Evolutionary conservation across 2,888 invertebrate species (phyloP).

Genomic region (Timandra comae): DNA sequence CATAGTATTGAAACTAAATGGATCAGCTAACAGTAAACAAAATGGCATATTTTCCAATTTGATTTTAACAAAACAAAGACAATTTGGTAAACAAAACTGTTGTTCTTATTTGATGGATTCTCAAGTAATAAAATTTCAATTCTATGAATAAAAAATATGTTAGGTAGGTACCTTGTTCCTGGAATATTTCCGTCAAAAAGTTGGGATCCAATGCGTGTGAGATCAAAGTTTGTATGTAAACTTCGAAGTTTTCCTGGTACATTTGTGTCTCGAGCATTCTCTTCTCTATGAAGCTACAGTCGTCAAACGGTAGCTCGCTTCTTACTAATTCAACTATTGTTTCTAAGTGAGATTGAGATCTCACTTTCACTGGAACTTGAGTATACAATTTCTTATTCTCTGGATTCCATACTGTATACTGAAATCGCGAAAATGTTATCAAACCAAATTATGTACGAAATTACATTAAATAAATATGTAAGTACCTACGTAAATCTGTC

Average conservation of each 20-base stretch:
- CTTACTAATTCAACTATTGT: slow-evolving; percentile 88
- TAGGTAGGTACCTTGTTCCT: slow-evolving; percentile 94
- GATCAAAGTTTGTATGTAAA: slow-evolving; percentile 93
- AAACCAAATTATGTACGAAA: slow-evolving; percentile 4
- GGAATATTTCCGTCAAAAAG: slow-evolving; percentile 91
- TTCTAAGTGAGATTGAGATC: slow-evolving; percentile 85
- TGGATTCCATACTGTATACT: slow-evolving; percentile 92
- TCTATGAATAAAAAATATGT: no score
- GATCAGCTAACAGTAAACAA: no score
- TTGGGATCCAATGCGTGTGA: slow-evolving; percentile 93
- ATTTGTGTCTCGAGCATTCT: slow-evolving; percentile 85
- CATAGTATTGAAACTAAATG: no score
- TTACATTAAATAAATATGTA: slow-evolving; percentile 7
- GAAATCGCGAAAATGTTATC: slow-evolving; percentile 33
- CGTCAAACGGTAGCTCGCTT: slow-evolving; percentile 82
- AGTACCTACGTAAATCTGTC: no score
- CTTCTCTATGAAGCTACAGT: slow-evolving; percentile 83
- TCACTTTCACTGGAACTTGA: slow-evolving; percentile 85
- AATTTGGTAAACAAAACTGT: no score
- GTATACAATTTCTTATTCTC: slow-evolving; percentile 88
- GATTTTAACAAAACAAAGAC: no score
- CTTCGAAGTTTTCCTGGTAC: slow-evolving; percentile 92
- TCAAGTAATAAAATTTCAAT: no score
- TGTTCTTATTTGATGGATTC: no score
- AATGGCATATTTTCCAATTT: no score